Conservation (phyloP, 2,797 vertebrate species). For the Zenarchopterus dispar region DNA sequence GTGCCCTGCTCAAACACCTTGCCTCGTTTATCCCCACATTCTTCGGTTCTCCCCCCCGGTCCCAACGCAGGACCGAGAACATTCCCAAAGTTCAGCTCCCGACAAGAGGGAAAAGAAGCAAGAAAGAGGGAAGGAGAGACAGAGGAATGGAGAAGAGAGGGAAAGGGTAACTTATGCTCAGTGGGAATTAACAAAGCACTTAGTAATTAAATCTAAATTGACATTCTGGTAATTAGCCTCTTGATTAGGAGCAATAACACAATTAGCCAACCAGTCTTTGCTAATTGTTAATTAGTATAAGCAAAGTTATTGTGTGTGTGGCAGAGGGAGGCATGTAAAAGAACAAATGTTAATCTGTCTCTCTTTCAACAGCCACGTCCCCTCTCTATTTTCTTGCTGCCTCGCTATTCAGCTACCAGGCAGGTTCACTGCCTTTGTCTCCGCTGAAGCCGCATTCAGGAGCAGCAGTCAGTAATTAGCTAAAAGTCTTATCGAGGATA, state of each 20-base stretch:
- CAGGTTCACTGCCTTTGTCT: constrained; percentile 71
- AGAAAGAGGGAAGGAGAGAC: constrained; percentile 36
- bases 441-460: constrained; percentile 60
- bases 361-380: constrained; percentile 79
- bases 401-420: constrained; percentile 70
- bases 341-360: constrained; percentile 88
- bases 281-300: constrained; percentile 99
- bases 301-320: constrained; percentile 87
- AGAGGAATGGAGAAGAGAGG: constrained; percentile 29
- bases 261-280: constrained; percentile 94
- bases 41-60: constrained; percentile 47
- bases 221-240: constrained; percentile 98
- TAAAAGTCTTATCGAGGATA: constrained; percentile 76
- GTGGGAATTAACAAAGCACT: constrained; percentile 91
- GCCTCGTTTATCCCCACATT: constrained; percentile 81
- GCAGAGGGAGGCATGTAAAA: constrained; percentile 83
- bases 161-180: constrained; percentile 83
- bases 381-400: constrained; percentile 65
- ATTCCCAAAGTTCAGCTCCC: constrained; percentile 61
- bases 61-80: constrained; percentile 67
- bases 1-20: constrained; percentile 74
- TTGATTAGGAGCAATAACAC: constrained; percentile 99
- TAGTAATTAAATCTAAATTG: constrained; percentile 99
- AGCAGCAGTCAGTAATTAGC: constrained; percentile 75
- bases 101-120: constrained; percentile 50